phyloP scores from a whole-genome alignment of 1,140 invertebrate species.

The Melipona quadrifasciata region DNA sequence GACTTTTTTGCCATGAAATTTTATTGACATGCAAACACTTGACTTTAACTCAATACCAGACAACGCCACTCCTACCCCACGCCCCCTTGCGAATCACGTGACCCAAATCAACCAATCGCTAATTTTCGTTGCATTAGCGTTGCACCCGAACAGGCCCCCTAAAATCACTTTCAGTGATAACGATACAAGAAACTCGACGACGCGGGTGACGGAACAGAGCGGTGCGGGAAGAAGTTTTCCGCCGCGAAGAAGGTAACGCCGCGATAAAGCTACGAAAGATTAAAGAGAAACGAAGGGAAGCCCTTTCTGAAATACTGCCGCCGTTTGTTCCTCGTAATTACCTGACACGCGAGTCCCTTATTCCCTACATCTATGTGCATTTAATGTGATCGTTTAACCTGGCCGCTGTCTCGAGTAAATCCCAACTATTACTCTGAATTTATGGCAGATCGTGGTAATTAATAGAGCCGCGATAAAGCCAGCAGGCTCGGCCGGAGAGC shows the following conservation, averaged over 20 bases:
- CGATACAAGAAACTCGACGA: background rate
- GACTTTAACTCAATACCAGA: too few relatives aligned
- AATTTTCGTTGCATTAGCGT: too few relatives aligned
- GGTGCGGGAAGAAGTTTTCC: background rate
- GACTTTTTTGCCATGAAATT: too few relatives aligned
- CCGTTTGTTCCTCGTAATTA: slow-evolving; percentile 56
- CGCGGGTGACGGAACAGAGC: background rate
- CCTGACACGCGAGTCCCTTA: slow-evolving; percentile 46
- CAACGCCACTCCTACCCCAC: too few relatives aligned
- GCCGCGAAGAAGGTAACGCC: too few relatives aligned
- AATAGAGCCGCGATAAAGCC: slow-evolving; percentile 70
- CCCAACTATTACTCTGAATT: slow-evolving; percentile 71
- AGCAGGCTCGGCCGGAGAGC: slow-evolving; percentile 16
- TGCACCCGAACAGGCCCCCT: too few relatives aligned
- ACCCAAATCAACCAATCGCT: too few relatives aligned
- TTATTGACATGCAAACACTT: too few relatives aligned
- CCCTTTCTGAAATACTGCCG: slow-evolving; percentile 26
- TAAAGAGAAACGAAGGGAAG: slow-evolving; percentile 24
- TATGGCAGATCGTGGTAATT: slow-evolving; percentile 72
- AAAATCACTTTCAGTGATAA: too few relatives aligned
- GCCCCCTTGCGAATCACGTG: too few relatives aligned
- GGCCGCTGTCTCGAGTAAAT: slow-evolving; percentile 55
- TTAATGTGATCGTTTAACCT: slow-evolving; percentile 58
- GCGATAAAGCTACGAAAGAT: slow-evolving; percentile 25
- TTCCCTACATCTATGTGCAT: slow-evolving; percentile 40